Evolutionary conservation across 92 coral and sea anemone genomes (phyloP).

Genomic region (Diadumene lineata): DNA sequence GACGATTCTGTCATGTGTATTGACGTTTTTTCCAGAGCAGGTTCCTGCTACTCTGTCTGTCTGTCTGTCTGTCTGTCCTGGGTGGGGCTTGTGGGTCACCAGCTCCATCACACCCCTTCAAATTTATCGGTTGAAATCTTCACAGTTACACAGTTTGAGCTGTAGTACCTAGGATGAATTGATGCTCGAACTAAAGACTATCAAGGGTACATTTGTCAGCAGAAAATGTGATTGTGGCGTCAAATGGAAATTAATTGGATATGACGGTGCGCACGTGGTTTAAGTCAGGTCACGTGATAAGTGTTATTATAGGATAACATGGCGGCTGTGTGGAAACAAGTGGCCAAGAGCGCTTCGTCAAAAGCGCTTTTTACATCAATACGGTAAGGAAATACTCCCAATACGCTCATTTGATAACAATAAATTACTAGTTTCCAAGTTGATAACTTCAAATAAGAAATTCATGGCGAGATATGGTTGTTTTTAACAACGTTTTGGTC

Average conservation of each 20-base stretch:
- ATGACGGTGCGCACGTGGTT: conserved; percentile 35
- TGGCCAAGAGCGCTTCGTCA: conserved; percentile 31
- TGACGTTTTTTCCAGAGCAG: too few species aligned
- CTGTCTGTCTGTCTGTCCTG: neutral
- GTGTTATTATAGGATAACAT: conserved; percentile 46
- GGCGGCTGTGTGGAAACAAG: conserved; percentile 40
- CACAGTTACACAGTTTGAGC: too few species aligned
- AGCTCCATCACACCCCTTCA: too few species aligned
- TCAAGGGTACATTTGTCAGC: too few species aligned
- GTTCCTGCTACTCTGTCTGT: neutral
- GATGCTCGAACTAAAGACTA: too few species aligned
- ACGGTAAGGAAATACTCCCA: conserved; percentile 21
- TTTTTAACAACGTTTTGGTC: neutral
- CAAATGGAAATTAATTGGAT: conserved; percentile 9
- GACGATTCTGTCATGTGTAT: too few species aligned
- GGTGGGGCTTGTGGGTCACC: too few species aligned
- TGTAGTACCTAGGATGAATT: too few species aligned
- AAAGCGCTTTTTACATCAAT: conserved; percentile 33
- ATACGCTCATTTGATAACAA: neutral
- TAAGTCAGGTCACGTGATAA: conserved; percentile 15
- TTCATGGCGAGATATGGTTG: neutral
- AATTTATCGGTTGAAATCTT: too few species aligned
- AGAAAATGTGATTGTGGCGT: too few species aligned
- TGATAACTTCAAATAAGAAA: neutral
- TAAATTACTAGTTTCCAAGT: neutral